A percentile compares a stretch with the other conserved stretches of the same genome.
These are phyloP conservation scores for Steinernema khuongi DNA, from an alignment of 1,140 invertebrate genomes.

Conservation along the genomic window DNA sequence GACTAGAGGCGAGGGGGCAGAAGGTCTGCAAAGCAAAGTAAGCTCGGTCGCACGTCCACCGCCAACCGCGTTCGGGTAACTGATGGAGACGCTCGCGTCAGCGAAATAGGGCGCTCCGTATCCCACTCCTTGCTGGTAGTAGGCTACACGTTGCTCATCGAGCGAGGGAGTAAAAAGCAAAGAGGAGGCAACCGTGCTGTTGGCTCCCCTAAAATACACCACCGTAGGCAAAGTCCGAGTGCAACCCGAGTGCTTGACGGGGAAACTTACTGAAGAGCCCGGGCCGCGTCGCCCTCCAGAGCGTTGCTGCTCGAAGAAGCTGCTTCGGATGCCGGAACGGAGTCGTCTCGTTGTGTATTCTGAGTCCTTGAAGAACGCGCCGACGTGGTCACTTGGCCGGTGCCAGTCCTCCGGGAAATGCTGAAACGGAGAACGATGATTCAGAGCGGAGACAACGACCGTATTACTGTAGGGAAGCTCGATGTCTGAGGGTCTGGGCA, in stretches of 20 bases:
- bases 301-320: not conserved
- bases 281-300: not conserved
- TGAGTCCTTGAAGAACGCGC: not conserved
- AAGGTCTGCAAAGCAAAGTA: not conserved
- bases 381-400: not conserved
- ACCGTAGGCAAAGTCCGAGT: no score
- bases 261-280: no score
- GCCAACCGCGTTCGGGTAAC: not conserved
- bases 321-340: no score
- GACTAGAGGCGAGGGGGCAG: no score
- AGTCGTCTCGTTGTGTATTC: not conserved
- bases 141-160: not conserved
- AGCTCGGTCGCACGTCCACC: not conserved
- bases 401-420: not conserved
- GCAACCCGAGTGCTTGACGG: constrained; percentile 1
- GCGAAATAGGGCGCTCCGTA: not conserved
- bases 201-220: not conserved
- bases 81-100: not conserved
- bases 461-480: not conserved
- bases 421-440: not conserved
- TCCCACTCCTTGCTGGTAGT: not conserved
- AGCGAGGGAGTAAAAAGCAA: not conserved
- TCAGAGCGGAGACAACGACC: not conserved
- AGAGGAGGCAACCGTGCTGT: not conserved
- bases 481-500: constrained; percentile 13